These are phyloP conservation scores for Pseudachorutes palmiensis DNA, from an alignment of 1,140 invertebrate species.

Conservation along the genomic window DNA sequence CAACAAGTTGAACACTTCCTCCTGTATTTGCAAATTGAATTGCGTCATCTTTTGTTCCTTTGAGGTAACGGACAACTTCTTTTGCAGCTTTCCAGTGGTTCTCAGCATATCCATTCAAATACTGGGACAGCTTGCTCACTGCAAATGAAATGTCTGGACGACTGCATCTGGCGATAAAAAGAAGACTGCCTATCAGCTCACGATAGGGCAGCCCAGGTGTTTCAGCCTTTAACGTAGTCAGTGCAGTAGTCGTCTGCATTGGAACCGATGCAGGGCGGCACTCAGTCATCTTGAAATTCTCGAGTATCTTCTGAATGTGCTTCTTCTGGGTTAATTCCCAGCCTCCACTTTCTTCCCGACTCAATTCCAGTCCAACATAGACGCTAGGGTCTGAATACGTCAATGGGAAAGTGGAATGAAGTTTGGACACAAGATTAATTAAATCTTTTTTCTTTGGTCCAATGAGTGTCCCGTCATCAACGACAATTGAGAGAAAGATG, in stretches of 20 bases:
- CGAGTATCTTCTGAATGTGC: neutral
- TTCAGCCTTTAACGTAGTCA: neutral
- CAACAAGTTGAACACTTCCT: too few species aligned
- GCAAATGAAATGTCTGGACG: neutral
- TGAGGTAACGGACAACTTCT: neutral
- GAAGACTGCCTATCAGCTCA: neutral
- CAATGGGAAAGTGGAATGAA: neutral
- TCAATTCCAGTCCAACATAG: neutral
- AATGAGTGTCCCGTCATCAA: neutral
- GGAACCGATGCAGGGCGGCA: neutral
- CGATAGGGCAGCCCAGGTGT: neutral
- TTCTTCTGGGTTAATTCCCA: neutral
- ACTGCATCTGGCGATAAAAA: neutral
- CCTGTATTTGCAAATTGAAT: too few species aligned
- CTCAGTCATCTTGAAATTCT: neutral
- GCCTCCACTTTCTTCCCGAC: neutral
- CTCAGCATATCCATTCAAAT: neutral
- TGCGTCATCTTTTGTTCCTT: conserved; percentile 15
- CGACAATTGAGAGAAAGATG: neutral
- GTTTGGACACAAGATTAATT: neutral
- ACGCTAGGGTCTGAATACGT: neutral
- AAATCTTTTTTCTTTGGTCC: neutral
- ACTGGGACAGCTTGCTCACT: neutral
- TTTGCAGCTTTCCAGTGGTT: neutral
- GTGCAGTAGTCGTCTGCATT: neutral